phyloP scores from a whole-genome alignment of 2,797 vertebrate species.

The Channallabes apus region DNA sequence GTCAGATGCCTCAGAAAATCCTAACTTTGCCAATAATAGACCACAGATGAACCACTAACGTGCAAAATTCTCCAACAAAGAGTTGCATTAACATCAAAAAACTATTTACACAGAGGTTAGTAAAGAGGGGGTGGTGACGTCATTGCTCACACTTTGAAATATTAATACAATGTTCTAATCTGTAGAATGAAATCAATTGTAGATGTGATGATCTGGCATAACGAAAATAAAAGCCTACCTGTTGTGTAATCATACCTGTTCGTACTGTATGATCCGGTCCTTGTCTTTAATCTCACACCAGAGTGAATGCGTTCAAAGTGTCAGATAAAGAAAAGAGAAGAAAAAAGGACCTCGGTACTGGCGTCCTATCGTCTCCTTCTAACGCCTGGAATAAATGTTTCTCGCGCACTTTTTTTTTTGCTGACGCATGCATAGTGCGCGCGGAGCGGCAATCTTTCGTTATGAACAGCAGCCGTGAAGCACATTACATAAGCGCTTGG shows the following conservation, averaged over 20 bases:
- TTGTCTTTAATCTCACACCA: neutral
- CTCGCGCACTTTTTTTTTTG: slow-evolving; percentile 28
- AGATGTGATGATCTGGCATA: neutral
- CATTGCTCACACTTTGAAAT: neutral
- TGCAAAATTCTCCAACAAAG: neutral
- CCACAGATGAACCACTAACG: neutral
- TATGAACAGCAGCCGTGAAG: slow-evolving; percentile 11
- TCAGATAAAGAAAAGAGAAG: neutral
- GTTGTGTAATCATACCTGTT: neutral
- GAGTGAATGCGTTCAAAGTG: neutral
- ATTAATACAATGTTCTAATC: neutral
- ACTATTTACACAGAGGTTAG: neutral
- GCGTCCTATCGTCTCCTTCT: neutral
- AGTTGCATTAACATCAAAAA: slow-evolving; percentile 23
- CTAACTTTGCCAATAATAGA: neutral
- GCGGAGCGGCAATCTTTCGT: slow-evolving; percentile 8
- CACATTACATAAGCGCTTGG: slow-evolving; percentile 9
- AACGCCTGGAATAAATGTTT: slow-evolving; percentile 7
- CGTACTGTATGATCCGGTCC: neutral
- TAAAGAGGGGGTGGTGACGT: neutral
- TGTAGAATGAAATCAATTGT: neutral
- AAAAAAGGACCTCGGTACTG: neutral
- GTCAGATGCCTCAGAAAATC: neutral
- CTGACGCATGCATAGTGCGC: slow-evolving; percentile 30
- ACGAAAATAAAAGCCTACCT: slow-evolving; percentile 11